Percentiles rank a stretch among this genome's conserved stretches.
Conservation (phyloP, 2,888 invertebrate species). For the Volucella inflata region DNA sequence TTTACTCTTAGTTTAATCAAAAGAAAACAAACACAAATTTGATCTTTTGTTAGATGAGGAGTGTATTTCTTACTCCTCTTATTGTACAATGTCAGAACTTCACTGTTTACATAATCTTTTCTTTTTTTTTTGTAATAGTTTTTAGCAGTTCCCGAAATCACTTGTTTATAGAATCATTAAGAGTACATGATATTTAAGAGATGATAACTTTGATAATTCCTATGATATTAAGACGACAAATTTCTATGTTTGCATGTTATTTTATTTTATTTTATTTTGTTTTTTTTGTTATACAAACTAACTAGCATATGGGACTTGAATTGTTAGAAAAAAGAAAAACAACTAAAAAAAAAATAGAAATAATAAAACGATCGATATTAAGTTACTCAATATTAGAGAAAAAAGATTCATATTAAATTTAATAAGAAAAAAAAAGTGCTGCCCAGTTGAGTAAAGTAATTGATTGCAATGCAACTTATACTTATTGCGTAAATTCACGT, state of each 20-base stretch:
- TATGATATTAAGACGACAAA: constrained; percentile 34
- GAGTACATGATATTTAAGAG: constrained; percentile 1
- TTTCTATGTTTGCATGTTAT: constrained; percentile 1
- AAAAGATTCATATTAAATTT: constrained; percentile 32
- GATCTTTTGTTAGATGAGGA: constrained; percentile 37
- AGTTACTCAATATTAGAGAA: constrained; percentile 40
- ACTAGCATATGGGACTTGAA: background rate
- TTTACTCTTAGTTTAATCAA: constrained; percentile 46
- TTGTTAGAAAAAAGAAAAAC: background rate
- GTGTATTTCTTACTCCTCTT: constrained; percentile 31
- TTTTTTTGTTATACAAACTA: background rate
- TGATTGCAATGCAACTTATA: constrained; percentile 61
- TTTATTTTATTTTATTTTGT: constrained; percentile 9
- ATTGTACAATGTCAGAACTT: constrained; percentile 33
- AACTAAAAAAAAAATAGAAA: too few relatives aligned
- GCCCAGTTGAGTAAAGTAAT: constrained; percentile 59
- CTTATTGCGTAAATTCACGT: constrained; percentile 31
- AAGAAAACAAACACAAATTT: constrained; percentile 24
- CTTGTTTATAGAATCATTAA: constrained; percentile 17
- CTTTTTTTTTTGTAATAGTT: constrained; percentile 23
- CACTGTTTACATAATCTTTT: background rate
- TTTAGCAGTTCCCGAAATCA: constrained; percentile 3
- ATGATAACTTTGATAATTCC: constrained; percentile 6
- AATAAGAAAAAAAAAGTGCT: constrained; percentile 47
- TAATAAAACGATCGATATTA: constrained; percentile 38